These are phyloP conservation scores for Procambarus virginalis DNA, from an alignment of 1,140 invertebrate genomes.

Conservation along the genomic window DNA sequence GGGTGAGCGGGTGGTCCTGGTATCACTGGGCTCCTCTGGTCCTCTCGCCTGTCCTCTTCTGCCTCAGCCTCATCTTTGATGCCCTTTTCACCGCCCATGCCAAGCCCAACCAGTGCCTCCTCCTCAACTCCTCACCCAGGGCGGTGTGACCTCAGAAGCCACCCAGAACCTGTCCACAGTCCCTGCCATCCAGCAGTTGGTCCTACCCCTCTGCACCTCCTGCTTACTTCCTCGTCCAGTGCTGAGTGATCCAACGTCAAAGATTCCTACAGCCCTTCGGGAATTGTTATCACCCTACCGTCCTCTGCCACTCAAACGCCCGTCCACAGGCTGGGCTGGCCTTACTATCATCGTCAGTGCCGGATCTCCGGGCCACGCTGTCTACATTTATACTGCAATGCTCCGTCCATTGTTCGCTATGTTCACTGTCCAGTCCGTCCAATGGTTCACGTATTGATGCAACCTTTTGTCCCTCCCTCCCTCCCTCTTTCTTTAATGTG, in stretches of 20 bases:
- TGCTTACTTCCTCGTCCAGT: not conserved
- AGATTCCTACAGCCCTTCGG: no score
- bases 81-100: conserved; percentile 26
- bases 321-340: no score
- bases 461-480: not conserved
- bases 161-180: not conserved
- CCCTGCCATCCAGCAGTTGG: not conserved
- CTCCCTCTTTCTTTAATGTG: no score
- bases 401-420: no score
- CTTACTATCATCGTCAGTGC: no score
- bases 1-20: conserved; percentile 9
- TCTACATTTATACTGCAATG: no score
- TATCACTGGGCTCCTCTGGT: conserved; percentile 54
- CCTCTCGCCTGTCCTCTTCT: conserved; percentile 18
- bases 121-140: not conserved
- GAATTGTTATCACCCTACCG: no score
- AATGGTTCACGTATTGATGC: not conserved
- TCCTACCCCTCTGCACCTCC: not conserved
- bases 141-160: not conserved
- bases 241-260: not conserved
- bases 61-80: conserved; percentile 38
- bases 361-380: no score
- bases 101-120: conserved; percentile 3
- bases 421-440: not conserved
- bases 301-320: no score